Conservation (phyloP, 2,113 vertebrate species). For the Semnornis frantzii region DNA sequence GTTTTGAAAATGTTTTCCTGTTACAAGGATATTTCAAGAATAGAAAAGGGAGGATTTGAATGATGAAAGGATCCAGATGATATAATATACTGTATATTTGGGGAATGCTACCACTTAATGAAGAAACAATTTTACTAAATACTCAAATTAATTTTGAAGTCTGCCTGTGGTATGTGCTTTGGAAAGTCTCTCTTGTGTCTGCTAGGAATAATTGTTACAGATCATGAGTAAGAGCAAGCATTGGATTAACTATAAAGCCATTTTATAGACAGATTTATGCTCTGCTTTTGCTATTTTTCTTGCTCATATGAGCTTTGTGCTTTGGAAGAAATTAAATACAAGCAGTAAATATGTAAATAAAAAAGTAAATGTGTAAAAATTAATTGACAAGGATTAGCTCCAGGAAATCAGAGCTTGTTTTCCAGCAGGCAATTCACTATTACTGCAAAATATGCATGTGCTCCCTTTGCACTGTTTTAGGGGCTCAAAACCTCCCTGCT, state of each 20-base stretch:
- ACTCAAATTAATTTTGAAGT: constrained; percentile 37
- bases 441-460: accelerated
- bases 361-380: background rate
- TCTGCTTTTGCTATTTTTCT: background rate
- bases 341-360: background rate
- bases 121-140: constrained; percentile 46
- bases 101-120: constrained; percentile 1
- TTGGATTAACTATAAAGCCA: background rate
- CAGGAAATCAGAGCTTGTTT: background rate
- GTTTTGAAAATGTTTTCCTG: constrained; percentile 57
- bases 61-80: constrained; percentile 51
- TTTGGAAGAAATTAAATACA: background rate
- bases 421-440: background rate
- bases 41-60: constrained; percentile 22
- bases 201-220: background rate
- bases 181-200: background rate
- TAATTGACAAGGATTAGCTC: background rate
- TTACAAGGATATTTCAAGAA: constrained; percentile 50
- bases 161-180: background rate
- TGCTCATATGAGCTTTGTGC: background rate
- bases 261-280: background rate
- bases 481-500: background rate
- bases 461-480: background rate
- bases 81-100: constrained; percentile 42
- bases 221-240: background rate